These are phyloP conservation scores for Eubasilissa regina DNA, from an alignment of 1,140 invertebrate genomes.

Conservation along the genomic window DNA sequence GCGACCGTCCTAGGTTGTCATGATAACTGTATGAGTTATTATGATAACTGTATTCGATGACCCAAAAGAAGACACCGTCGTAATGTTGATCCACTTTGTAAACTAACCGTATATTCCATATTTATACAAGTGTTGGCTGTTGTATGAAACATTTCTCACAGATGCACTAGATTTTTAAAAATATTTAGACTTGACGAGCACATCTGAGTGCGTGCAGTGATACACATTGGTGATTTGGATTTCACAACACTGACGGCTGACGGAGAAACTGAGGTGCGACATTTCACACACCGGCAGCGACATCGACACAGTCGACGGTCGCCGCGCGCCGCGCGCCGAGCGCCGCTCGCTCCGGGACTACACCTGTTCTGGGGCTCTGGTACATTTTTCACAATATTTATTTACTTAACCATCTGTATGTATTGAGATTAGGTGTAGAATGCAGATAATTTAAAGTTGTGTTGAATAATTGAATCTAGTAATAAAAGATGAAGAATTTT, in stretches of 20 bases:
- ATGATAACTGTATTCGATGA: too few species aligned
- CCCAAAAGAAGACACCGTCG: too few species aligned
- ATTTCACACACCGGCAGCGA: constrained; percentile 42
- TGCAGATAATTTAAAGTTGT: too few species aligned
- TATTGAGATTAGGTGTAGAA: background rate
- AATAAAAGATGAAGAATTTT: too few species aligned
- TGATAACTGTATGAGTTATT: too few species aligned
- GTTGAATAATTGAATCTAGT: too few species aligned
- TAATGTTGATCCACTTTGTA: background rate
- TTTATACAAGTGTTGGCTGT: constrained; percentile 9
- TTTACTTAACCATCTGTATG: background rate
- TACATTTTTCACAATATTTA: background rate
- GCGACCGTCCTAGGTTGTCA: too few species aligned
- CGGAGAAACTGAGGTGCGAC: constrained; percentile 48
- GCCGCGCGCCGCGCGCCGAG: background rate
- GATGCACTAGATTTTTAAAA: background rate
- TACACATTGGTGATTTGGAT: constrained; percentile 25
- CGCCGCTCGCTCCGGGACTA: background rate
- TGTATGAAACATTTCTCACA: constrained; percentile 3
- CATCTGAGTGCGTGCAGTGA: background rate
- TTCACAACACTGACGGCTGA: constrained; percentile 3
- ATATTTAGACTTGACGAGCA: constrained; percentile 1
- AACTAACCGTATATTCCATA: constrained; percentile 11
- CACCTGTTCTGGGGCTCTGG: constrained; percentile 11
- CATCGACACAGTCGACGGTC: background rate